phyloP scores from a whole-genome alignment of 2,888 invertebrate species.

The Synergus laeviventris region DNA sequence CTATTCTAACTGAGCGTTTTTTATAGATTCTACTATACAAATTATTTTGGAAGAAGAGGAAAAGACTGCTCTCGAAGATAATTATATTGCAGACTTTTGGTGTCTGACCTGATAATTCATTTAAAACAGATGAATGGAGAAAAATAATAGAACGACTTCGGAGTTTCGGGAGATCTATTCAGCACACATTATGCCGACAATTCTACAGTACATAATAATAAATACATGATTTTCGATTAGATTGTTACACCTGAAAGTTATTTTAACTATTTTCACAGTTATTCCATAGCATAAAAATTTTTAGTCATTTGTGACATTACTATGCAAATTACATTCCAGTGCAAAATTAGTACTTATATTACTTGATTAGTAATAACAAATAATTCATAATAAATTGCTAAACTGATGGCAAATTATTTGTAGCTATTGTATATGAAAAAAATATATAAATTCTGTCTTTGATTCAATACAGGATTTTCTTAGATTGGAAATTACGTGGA shows the following conservation, averaged over 20 bases:
- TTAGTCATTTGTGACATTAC: neutral
- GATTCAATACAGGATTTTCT: neutral
- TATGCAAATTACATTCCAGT: neutral
- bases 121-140: too few relatives aligned
- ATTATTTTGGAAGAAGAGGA: conserved; percentile 86
- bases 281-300: neutral
- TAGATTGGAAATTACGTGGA: conserved; percentile 46
- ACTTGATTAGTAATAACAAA: neutral
- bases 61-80: conserved; percentile 77
- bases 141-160: too few relatives aligned
- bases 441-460: neutral
- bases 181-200: too few relatives aligned
- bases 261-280: neutral
- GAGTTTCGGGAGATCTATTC: too few relatives aligned
- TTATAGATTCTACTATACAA: conserved; percentile 90
- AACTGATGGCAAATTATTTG: neutral
- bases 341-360: neutral
- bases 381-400: neutral
- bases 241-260: neutral
- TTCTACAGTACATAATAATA: neutral
- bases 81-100: too few relatives aligned
- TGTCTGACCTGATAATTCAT: too few relatives aligned
- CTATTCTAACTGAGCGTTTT: conserved; percentile 78
- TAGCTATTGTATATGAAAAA: conserved; percentile 4
- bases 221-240: neutral